Percentiles rank a stretch among this genome's conserved stretches.
phyloP scores from a whole-genome alignment of 1,140 invertebrate species.

The Achroia grisella region DNA sequence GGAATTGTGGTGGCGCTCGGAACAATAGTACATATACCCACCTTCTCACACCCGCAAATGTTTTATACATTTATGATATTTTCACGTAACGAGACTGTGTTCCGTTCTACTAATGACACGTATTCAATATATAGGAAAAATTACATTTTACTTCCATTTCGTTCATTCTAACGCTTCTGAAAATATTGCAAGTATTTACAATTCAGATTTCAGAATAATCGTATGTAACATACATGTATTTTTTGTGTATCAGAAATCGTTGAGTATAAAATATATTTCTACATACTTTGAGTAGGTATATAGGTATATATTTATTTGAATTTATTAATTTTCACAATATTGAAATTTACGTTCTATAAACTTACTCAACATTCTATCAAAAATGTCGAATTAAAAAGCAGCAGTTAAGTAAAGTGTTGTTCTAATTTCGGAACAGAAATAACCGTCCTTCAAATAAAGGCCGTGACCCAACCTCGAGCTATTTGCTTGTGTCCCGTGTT shows the following conservation, averaged over 20 bases:
- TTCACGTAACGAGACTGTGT: conserved; percentile 25
- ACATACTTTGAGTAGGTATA: too few species aligned
- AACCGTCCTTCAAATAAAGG: conserved; percentile 44
- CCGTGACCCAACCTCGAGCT: conserved; percentile 55
- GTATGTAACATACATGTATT: too few species aligned
- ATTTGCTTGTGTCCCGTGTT: conserved; percentile 51
- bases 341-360: too few species aligned
- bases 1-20: conserved; percentile 1
- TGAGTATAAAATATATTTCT: too few species aligned
- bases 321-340: too few species aligned
- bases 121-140: conserved; percentile 21
- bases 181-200: too few species aligned
- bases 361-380: not conserved
- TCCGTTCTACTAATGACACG: conserved; percentile 16
- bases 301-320: too few species aligned
- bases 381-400: not conserved
- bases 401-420: conserved; percentile 7
- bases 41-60: conserved; percentile 17
- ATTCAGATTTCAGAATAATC: too few species aligned
- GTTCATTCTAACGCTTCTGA: conserved; percentile 3
- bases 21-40: conserved; percentile 28
- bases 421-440: conserved; percentile 22
- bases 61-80: conserved; percentile 31
- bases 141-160: conserved; percentile 7
- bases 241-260: too few species aligned